Evolutionary conservation across 2,888 invertebrate species (phyloP), one percentile per base, ranked within the genome.

Genomic region (Hoplodrina blanda): DNA sequence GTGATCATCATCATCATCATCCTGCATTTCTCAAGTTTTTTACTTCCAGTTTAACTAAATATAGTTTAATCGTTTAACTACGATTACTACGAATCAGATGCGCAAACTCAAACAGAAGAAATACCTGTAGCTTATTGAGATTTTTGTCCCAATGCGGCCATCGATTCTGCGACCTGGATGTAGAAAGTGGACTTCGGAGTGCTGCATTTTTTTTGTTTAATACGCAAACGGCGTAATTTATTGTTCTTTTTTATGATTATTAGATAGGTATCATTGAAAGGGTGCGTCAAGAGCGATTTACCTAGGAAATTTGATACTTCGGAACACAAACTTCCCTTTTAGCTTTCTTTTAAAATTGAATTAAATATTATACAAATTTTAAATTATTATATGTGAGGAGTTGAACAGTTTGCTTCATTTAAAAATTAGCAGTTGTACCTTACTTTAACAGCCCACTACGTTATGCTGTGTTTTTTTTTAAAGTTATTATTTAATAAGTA

Each of bases 121-220:
- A 59, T 80, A 67, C 61, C 57, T 81, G 78, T 77, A 55, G 67
- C 62, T 54, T 60, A 53, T 62, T 59, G 66, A 67, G 77, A 77
- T 77, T 81, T 77, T 64, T 65, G 72, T 77, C 57, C 66, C 62
- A 81, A 81, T 78, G 81, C 81, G 72, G 52, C 67, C 78, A 78
- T 78, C 78, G 81, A 78, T 78, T 81, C 66, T 62, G 50, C 67
- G 64, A 71, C 63, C 72, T 59, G 66, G 49, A 64, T 81, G 78
- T 55, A 17, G 63, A 52, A 66, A 61, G n/a, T 57, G 54, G 50
- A 72, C 62, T 67, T 59, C n/a, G 52, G 46, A 71, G 33, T 20
- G 57, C 67, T 76, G 67, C 72, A 71, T 57, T 71, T 71, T 70
- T 62, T 49, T 8, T 25, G 52, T 19, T 56, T 53, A 13, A 55